Evolutionary conservation across 2,888 invertebrate species (phyloP).

Genomic region (Odontocolon sp.): DNA sequence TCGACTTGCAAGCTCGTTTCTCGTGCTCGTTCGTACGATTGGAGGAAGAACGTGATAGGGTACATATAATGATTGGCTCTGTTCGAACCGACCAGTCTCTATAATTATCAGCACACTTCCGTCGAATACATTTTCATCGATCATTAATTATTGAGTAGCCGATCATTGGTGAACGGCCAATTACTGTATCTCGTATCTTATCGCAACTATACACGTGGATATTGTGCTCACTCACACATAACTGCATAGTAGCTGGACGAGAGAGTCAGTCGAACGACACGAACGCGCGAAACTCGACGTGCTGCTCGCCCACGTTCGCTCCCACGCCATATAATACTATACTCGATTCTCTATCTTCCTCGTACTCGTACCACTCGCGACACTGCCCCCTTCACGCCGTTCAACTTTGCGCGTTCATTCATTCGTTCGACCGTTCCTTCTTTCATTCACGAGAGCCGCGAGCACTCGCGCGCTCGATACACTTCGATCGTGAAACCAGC

Average conservation of each 20-base stretch:
- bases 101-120: too few species aligned
- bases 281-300: too few species aligned
- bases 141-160: too few species aligned
- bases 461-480: constrained; percentile 63
- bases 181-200: too few species aligned
- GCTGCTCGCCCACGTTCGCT: constrained; percentile 65
- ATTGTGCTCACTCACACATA: background rate
- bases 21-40: too few species aligned
- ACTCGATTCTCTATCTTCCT: constrained; percentile 52
- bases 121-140: too few species aligned
- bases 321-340: constrained; percentile 60
- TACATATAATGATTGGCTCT: too few species aligned
- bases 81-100: too few species aligned
- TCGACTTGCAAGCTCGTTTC: too few species aligned
- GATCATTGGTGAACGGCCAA: too few species aligned
- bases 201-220: constrained; percentile 11
- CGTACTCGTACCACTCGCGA: constrained; percentile 46
- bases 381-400: constrained; percentile 50
- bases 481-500: constrained; percentile 65
- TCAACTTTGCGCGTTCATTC: constrained; percentile 70
- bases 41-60: too few species aligned
- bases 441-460: constrained; percentile 68
- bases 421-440: constrained; percentile 64
- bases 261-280: background rate
- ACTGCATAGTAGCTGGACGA: background rate